Evolutionary conservation across 2,113 vertebrate species (phyloP).

Genomic region (Stegostoma tigrinum): DNA sequence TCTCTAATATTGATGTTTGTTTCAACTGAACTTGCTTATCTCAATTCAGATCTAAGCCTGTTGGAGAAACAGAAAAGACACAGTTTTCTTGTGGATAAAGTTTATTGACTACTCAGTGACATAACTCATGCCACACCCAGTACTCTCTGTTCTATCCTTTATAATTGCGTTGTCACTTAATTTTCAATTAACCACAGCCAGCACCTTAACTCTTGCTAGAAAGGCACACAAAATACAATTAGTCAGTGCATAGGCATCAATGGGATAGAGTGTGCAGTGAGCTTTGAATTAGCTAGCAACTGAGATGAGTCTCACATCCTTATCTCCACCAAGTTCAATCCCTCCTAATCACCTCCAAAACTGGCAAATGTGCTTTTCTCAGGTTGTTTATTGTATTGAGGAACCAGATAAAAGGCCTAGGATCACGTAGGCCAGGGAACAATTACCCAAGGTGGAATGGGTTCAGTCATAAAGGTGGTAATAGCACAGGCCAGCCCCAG

Average conservation of each 20-base stretch:
- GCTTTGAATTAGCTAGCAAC: background rate
- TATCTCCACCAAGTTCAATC: background rate
- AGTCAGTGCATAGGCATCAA: background rate
- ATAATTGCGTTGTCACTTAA: too few species aligned
- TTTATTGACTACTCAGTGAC: too few species aligned
- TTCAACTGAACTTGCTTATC: background rate
- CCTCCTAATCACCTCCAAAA: background rate
- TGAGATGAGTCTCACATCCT: background rate
- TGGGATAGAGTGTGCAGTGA: background rate
- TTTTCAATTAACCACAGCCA: too few species aligned
- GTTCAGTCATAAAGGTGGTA: too few species aligned
- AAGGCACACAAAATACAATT: too few species aligned
- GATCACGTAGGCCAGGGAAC: background rate
- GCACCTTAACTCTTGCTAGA: too few species aligned
- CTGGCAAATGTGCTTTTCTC: background rate
- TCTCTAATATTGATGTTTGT: background rate
- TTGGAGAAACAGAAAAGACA: too few species aligned
- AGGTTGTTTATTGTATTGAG: background rate
- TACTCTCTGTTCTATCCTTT: too few species aligned
- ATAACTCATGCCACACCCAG: too few species aligned
- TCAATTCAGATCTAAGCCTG: too few species aligned
- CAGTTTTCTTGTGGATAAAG: too few species aligned
- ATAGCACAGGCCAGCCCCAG: too few species aligned
- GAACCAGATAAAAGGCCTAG: background rate
- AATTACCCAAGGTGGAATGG: background rate